Percentiles rank a stretch among this genome's conserved stretches.
Conservation (phyloP, 2,888 invertebrate species). For the Pyrgus malvae region DNA sequence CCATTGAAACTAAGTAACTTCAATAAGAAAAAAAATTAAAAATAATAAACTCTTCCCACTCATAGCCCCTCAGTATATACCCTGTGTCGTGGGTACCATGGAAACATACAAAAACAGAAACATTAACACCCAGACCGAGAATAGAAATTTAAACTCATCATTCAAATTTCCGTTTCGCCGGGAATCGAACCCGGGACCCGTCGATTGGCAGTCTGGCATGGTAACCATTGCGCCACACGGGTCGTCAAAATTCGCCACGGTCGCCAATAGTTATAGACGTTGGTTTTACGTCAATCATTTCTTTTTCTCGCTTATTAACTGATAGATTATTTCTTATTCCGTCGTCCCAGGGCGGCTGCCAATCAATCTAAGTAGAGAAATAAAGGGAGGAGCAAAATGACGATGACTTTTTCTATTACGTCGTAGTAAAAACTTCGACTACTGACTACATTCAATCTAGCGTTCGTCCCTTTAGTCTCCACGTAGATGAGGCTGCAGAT, state of each 20-base stretch:
- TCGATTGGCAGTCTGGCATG: too few species aligned
- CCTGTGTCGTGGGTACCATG: too few species aligned
- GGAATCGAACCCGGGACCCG: too few species aligned
- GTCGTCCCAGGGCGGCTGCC: slow-evolving; percentile 7
- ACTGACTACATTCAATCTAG: slow-evolving; percentile 3
- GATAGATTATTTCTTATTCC: slow-evolving; percentile 8
- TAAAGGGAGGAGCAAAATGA: slow-evolving; percentile 8
- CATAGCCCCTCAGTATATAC: too few species aligned
- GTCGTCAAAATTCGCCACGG: neutral
- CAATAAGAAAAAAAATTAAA: too few species aligned
- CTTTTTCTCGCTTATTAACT: slow-evolving; percentile 12
- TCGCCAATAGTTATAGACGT: neutral
- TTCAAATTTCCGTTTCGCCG: too few species aligned
- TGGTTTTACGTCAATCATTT: slow-evolving; percentile 14
- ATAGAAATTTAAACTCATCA: too few species aligned
- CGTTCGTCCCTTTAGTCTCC: neutral
- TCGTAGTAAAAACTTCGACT: slow-evolving; percentile 4
- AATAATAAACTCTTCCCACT: too few species aligned
- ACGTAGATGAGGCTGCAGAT: neutral
- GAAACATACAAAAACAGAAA: too few species aligned
- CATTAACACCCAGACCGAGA: too few species aligned
- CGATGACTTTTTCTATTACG: slow-evolving; percentile 13
- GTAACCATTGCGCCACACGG: too few species aligned
- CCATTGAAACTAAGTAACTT: too few species aligned
- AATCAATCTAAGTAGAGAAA: slow-evolving; percentile 20